These are phyloP conservation scores for Tachypleus tridentatus DNA, from an alignment of 1,140 invertebrate species.

Conservation along the genomic window DNA sequence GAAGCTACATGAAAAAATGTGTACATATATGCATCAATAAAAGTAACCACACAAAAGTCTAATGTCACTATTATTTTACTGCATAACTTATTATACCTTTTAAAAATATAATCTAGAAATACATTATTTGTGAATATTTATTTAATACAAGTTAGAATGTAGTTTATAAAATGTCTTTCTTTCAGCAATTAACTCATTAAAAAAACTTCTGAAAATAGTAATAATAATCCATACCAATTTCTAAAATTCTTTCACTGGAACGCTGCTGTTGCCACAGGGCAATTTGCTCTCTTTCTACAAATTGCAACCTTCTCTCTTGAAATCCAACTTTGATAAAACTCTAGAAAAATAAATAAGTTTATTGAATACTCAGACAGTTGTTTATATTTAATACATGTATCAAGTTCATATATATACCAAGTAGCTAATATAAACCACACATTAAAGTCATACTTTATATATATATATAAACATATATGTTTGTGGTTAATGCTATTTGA, in stretches of 20 bases:
- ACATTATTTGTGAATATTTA: too few species aligned
- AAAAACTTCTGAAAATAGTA: too few species aligned
- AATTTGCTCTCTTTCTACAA: slow-evolving; percentile 88
- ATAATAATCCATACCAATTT: slow-evolving; percentile 39
- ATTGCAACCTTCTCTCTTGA: slow-evolving; percentile 89
- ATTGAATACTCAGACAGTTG: slow-evolving; percentile 3
- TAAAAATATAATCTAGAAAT: too few species aligned
- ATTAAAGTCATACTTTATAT: too few species aligned
- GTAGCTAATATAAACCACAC: too few species aligned
- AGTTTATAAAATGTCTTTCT: slow-evolving; percentile 4
- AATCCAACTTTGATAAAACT: slow-evolving; percentile 84
- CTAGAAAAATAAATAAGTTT: slow-evolving; percentile 40
- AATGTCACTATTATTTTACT: too few species aligned
- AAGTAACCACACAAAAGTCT: too few species aligned
- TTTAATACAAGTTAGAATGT: slow-evolving; percentile 7
- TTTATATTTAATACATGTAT: background rate
- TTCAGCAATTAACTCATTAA: background rate
- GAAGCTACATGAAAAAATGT: too few species aligned
- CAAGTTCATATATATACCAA: slow-evolving; percentile 13
- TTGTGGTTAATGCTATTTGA: too few species aligned
- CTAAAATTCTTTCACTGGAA: slow-evolving; percentile 80
- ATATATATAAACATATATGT: too few species aligned
- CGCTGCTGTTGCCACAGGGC: slow-evolving; percentile 72
- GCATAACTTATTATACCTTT: too few species aligned
- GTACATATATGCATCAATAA: too few species aligned